Percentiles rank a stretch among this genome's conserved stretches.
Evolutionary conservation across 2,113 vertebrate species (phyloP).

Genomic region (Hippoglossus stenolepis): DNA sequence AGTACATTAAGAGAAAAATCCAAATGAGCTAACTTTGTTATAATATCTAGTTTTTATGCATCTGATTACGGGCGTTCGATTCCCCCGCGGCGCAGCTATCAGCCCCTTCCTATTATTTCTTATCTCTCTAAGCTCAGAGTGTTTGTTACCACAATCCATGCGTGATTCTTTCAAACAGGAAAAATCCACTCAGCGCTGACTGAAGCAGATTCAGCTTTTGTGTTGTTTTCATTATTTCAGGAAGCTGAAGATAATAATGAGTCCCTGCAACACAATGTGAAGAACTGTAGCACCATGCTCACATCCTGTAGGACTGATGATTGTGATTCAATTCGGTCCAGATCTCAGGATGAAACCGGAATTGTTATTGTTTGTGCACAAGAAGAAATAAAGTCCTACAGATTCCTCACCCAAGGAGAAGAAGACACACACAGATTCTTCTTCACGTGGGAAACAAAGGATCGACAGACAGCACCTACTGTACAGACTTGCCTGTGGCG

Average conservation of each 20-base stretch:
- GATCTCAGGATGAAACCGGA: background rate
- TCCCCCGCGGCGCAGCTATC: background rate
- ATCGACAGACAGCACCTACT: background rate
- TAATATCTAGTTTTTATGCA: constrained; percentile 8
- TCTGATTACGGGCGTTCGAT: constrained; percentile 1
- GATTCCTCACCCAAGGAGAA: too few relatives aligned
- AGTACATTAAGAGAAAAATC: constrained; percentile 6
- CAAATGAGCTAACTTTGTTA: constrained; percentile 1
- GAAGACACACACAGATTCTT: too few relatives aligned
- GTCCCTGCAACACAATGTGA: too few relatives aligned
- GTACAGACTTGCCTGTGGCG: background rate
- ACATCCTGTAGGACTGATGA: too few relatives aligned
- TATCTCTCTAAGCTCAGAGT: background rate
- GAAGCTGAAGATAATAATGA: too few relatives aligned
- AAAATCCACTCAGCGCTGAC: too few relatives aligned
- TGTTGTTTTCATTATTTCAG: too few relatives aligned
- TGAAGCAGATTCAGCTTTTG: background rate
- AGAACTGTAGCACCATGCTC: too few relatives aligned
- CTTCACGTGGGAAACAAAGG: background rate
- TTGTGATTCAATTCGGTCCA: too few relatives aligned
- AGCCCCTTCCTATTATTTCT: background rate
- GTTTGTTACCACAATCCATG: background rate
- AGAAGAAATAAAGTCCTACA: too few relatives aligned
- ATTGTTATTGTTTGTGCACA: background rate
- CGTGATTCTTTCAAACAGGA: background rate